Evolutionary conservation across 2,113 vertebrate genomes (phyloP).

Genomic region (Perccottus glenii): DNA sequence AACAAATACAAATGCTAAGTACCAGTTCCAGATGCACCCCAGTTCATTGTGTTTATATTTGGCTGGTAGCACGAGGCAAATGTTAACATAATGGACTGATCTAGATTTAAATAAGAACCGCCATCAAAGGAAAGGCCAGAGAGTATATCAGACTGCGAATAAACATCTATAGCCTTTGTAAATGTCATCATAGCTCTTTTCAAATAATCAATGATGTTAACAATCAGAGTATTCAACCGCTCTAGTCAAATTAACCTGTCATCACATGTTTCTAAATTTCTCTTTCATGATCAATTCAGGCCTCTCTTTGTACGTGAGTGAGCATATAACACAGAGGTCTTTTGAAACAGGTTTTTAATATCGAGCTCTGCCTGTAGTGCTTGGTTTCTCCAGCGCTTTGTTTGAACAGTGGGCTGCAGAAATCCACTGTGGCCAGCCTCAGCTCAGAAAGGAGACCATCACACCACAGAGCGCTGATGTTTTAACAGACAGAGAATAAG

Average conservation of each 20-base stretch:
- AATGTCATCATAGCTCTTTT: conserved; percentile 1
- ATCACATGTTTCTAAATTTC: not conserved
- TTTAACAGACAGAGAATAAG: conserved; percentile 13
- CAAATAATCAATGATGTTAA: not conserved
- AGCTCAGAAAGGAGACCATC: conserved; percentile 6
- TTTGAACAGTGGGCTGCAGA: conserved; percentile 41
- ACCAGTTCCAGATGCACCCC: too few relatives aligned
- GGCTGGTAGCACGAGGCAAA: too few relatives aligned
- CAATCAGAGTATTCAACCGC: not conserved
- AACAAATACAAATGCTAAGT: too few relatives aligned
- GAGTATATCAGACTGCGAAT: not conserved
- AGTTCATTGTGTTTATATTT: too few relatives aligned
- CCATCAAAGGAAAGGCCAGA: not conserved
- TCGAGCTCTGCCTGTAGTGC: conserved; percentile 32
- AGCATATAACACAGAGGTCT: conserved; percentile 6
- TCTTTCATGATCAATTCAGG: not conserved
- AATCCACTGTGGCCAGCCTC: conserved; percentile 41
- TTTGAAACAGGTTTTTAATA: conserved; percentile 52
- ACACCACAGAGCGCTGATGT: not conserved
- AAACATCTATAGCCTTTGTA: not conserved
- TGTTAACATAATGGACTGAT: not conserved
- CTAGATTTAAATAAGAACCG: not conserved
- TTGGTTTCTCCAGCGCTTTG: conserved; percentile 28
- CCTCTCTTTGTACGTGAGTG: not conserved
- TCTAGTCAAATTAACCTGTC: not conserved